phyloP scores from a whole-genome alignment of 1,140 invertebrate species.

The Dermatophagoides farinae region DNA sequence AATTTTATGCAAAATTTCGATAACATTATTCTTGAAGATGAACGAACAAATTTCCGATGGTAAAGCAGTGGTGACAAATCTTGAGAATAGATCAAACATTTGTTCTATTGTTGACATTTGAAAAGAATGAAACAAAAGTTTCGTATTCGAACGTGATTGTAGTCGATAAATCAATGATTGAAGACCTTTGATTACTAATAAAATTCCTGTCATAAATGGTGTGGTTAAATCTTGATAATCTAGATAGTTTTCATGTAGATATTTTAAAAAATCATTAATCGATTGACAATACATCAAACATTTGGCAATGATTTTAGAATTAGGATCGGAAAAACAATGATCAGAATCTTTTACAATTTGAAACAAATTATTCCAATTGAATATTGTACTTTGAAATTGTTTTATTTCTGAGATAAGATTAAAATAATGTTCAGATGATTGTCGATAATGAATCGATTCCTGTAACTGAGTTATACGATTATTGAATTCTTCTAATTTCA shows the following conservation, averaged over 20 bases:
- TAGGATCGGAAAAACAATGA: background rate
- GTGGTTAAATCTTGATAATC: slow-evolving; percentile 12
- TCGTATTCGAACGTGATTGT: background rate
- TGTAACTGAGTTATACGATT: background rate
- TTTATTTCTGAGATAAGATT: slow-evolving; percentile 6
- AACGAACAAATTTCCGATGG: background rate
- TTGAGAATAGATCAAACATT: background rate
- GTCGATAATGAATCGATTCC: background rate
- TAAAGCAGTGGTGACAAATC: background rate
- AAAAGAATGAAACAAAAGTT: background rate
- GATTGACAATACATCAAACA: background rate
- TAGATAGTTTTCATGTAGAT: slow-evolving; percentile 7
- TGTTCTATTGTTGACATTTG: background rate
- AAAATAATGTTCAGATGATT: background rate
- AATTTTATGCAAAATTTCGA: background rate
- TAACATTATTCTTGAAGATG: background rate
- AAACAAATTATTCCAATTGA: background rate
- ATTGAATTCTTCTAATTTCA: background rate
- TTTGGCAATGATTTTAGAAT: background rate
- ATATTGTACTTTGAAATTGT: slow-evolving; percentile 9
- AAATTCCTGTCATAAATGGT: slow-evolving; percentile 11
- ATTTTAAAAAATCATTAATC: slow-evolving; percentile 4
- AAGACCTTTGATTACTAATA: slow-evolving; percentile 6
- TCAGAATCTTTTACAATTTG: background rate
- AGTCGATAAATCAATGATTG: background rate